A percentile compares a stretch with the other conserved stretches of the same genome.
Conservation (phyloP, 2,113 vertebrate genomes). For the Rhinoptilus africanus region DNA sequence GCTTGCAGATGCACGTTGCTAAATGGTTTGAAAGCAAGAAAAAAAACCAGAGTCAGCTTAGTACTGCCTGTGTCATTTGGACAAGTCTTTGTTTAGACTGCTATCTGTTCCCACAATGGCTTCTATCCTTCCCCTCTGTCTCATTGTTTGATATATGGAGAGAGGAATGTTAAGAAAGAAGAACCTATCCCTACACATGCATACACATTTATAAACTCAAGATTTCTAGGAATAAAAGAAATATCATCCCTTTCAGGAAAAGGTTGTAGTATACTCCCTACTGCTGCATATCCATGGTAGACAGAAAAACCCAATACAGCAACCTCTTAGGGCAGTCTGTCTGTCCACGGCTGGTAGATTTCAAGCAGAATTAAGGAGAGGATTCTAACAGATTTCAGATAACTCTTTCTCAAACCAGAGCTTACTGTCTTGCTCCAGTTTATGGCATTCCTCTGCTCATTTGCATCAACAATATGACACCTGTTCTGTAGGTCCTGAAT, state of each 20-base stretch:
- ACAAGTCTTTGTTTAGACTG: not conserved
- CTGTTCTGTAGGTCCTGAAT: not conserved
- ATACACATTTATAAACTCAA: not conserved
- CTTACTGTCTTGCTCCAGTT: not conserved
- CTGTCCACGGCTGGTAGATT: not conserved
- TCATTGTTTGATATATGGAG: not conserved
- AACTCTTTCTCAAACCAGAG: not conserved
- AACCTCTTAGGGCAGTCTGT: not conserved
- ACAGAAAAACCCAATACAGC: fast-evolving
- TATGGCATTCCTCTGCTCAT: not conserved
- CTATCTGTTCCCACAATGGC: not conserved
- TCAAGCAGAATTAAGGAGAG: not conserved
- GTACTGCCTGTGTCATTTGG: not conserved
- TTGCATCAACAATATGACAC: not conserved
- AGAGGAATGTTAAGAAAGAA: not conserved
- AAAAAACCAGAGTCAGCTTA: not conserved
- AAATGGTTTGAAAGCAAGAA: not conserved
- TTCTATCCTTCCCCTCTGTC: not conserved
- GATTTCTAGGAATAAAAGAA: not conserved
- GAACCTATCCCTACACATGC: not conserved
- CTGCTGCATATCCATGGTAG: not conserved
- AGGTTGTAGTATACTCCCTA: not conserved
- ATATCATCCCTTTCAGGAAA: not conserved
- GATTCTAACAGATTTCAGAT: not conserved
- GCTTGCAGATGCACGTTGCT: not conserved